Conservation (phyloP, 1,140 invertebrate genomes). For the Drosophila yakuba region DNA sequence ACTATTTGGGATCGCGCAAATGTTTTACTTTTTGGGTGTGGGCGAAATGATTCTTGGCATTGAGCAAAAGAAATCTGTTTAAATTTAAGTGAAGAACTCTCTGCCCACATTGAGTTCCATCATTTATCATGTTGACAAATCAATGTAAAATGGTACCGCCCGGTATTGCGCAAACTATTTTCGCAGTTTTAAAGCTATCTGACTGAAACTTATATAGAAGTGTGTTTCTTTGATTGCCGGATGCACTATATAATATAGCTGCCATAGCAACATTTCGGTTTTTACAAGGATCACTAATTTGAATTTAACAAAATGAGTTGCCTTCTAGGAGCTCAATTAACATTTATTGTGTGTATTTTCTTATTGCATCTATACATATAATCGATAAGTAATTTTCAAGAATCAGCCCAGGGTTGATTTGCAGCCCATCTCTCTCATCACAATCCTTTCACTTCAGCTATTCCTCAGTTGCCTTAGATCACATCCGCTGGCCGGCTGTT, state of each 20-base stretch:
- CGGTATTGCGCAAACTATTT: too few species aligned
- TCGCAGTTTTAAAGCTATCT: too few species aligned
- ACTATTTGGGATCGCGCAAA: conserved; percentile 99
- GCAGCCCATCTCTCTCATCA: conserved; percentile 63
- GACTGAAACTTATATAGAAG: too few species aligned
- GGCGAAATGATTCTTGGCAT: conserved; percentile 93
- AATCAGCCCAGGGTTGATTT: conserved; percentile 47
- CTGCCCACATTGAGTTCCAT: too few species aligned
- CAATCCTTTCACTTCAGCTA: conserved; percentile 28
- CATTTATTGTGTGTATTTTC: conserved; percentile 18
- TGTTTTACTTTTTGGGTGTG: conserved; percentile 97
- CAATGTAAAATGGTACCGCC: too few species aligned
- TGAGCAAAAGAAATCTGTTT: conserved; percentile 36
- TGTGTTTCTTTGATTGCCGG: too few species aligned
- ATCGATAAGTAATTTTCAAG: conserved; percentile 46
- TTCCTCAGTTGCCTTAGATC: conserved; percentile 39
- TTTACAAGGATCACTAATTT: too few species aligned
- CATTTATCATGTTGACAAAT: too few species aligned
- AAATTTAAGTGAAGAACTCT: not conserved
- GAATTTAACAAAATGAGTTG: not conserved
- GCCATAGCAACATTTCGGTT: too few species aligned
- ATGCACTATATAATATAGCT: too few species aligned
- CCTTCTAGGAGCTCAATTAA: not conserved
- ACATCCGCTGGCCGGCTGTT: conserved; percentile 75
- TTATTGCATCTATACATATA: conserved; percentile 28